Conservation (phyloP, 2,888 invertebrate species). For the Eupithecia tripunctaria region DNA sequence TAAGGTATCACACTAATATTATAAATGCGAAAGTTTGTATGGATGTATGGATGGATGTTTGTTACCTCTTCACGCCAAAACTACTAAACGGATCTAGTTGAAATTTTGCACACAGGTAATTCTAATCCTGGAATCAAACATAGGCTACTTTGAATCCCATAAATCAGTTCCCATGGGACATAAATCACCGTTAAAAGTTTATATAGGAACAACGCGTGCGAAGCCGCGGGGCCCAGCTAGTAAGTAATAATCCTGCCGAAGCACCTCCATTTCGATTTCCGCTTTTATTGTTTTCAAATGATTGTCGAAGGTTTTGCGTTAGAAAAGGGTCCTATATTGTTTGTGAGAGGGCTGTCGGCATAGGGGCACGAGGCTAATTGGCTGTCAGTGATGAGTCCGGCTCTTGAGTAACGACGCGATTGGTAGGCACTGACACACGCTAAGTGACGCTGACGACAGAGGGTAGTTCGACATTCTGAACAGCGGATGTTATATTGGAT, state of each 20-base stretch:
- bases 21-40: too few species aligned
- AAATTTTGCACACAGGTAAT: too few species aligned
- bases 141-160: too few species aligned
- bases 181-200: too few species aligned
- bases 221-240: too few species aligned
- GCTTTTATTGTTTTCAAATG: slow-evolving; percentile 15
- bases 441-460: slow-evolving; percentile 46
- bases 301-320: slow-evolving; percentile 2
- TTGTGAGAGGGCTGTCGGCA: slow-evolving; percentile 40
- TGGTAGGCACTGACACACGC: slow-evolving; percentile 57
- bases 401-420: slow-evolving; percentile 57
- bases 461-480: slow-evolving; percentile 51
- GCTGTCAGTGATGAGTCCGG: slow-evolving; percentile 79
- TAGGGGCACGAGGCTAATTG: slow-evolving; percentile 76
- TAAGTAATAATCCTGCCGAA: not conserved
- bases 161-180: too few species aligned
- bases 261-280: not conserved
- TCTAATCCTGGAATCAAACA: too few species aligned
- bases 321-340: slow-evolving; percentile 9
- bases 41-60: too few species aligned
- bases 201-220: too few species aligned
- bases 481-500: slow-evolving; percentile 14
- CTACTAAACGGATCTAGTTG: too few species aligned
- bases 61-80: too few species aligned
- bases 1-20: too few species aligned